Base-by-base conservation (phyloP, 92 coral and sea anemone genomes). In the Parazoanthus swiftii region DNA sequence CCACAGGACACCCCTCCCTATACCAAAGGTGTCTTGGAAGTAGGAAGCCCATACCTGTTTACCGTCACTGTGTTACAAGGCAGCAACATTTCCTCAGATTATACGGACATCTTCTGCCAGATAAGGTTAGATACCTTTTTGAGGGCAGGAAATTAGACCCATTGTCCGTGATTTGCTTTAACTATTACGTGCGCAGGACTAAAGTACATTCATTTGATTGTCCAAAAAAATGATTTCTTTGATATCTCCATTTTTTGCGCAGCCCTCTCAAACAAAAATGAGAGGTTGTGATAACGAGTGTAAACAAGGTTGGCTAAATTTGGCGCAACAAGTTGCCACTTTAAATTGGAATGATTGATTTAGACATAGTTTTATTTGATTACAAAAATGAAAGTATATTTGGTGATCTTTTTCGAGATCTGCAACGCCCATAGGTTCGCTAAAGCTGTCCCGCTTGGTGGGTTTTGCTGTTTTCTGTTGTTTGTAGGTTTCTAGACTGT, bases 31-130 rank as follows among this genome's bases (percentile, higher is more conserved):
- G 90, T 92, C 11, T 93, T 95, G 78, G 89, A 88, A 67, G 92
- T 88, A 82, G 99, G 99, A 23, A 79, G 92, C 38, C 91, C 94
- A 39, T 93, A 91, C 83, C 92, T 97, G 88, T 88, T 97, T 76
- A 89, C 88, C 48, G 70, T 97, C 56, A 97, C 98, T 33, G 96
- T 97, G 5, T 74, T 92, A 50, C 94, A 92, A 83, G 96, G 95
- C 89, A 81, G 90, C n/a, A 94, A 92, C 71, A 91, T 97, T 82
- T 94, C 99, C 44, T 83, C 91, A 75, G 97, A 92, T 39, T 97
- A 92, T 73, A 95, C 94, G 42, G 99, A 97, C 78, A 83, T 97
- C 10, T 97, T 97, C 90, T 97, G 99, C 85, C 98, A 97, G 88
- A 89, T 97, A 82, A 95, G 95, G 99, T 97, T 48, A 48, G 51